Evolutionary conservation across 2,113 vertebrate genomes (phyloP), one percentile per base, ranked within the genome.

Genomic region (Telmatochromis sp.): DNA sequence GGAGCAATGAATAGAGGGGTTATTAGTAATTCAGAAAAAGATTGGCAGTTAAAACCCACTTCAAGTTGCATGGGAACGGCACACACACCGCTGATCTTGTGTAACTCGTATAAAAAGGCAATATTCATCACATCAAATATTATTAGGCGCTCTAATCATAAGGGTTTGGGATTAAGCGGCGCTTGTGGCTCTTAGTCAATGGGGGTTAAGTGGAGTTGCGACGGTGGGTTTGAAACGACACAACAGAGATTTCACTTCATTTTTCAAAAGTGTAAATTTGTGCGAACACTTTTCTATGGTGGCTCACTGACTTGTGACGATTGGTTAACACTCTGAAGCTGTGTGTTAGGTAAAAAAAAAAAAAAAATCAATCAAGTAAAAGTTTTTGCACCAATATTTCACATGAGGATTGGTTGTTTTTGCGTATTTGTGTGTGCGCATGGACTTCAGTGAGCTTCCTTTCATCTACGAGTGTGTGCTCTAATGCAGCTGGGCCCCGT

Each of bases 11-110:
- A 92, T 88, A 49, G 87, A 91, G 60, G 89, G 73, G 86, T 86
- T 65, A 91, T 91, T 87, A 84, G 83, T 89, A 88, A 88, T 89
- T 91, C 35, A 81, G 85, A 79, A 65, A 88, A 80, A 63, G 81
- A 60, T 19, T 87, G 53, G 73, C 82, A 89, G 65, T 73, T 93
- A 60, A 68, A 92, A 89, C 15, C 81, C 21, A 65, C 12, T 83
- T 79, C 26, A 86, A 87, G 83, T 49, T 88, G 14, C 45, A 82
- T 21, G 26, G 55, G 81, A 82, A 81, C 13, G 70, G 75, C 73
- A 63, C 35, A 5, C 47, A 80, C 65, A 68, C 6, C n/a, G 57
- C 1, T 19, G 17, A 55, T 17, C 14, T n/a, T 58, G 63, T 58
- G 37, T 21, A 82, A 73, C 58, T 78, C 37, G 5, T 33, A 57